phyloP scores from a whole-genome alignment of 2,888 invertebrate genomes.

The Argynnis bischoffii region DNA sequence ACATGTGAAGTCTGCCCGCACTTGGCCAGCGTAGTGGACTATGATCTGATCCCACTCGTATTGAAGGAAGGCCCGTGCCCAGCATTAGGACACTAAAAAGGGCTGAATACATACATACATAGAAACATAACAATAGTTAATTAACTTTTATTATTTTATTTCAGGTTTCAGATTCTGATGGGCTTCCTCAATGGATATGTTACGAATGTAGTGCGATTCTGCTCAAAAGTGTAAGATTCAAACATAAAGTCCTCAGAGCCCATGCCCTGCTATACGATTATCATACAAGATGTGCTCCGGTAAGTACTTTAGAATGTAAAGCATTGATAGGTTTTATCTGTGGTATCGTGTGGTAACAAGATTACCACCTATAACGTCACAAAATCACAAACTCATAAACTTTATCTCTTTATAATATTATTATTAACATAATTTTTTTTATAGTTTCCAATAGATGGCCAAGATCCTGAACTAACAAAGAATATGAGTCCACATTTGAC shows the following conservation, averaged over 20 bases:
- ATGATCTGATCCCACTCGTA: too few relatives aligned
- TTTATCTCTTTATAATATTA: too few relatives aligned
- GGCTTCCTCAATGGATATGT: slow-evolving; percentile 66
- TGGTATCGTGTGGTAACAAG: too few relatives aligned
- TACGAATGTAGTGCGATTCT: slow-evolving; percentile 59
- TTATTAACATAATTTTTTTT: slow-evolving; percentile 22
- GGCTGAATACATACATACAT: too few relatives aligned
- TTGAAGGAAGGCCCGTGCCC: too few relatives aligned
- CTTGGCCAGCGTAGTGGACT: too few relatives aligned
- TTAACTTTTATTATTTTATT: slow-evolving; percentile 16
- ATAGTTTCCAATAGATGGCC: slow-evolving; percentile 69
- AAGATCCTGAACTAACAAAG: slow-evolving; percentile 60
- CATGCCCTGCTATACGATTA: slow-evolving; percentile 63
- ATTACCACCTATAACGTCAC: too few relatives aligned
- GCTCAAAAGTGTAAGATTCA: slow-evolving; percentile 58
- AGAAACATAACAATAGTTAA: not conserved
- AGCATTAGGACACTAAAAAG: too few relatives aligned
- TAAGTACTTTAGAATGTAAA: slow-evolving; percentile 43
- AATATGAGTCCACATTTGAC: slow-evolving; percentile 53
- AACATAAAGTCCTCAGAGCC: slow-evolving; percentile 57
- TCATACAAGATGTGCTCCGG: slow-evolving; percentile 67
- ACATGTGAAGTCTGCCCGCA: too few relatives aligned
- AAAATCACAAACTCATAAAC: too few relatives aligned
- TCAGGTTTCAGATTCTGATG: slow-evolving; percentile 62
- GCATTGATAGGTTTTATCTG: too few relatives aligned